Percentiles rank a stretch among this genome's conserved stretches.
Conservation (phyloP, 2,113 vertebrate genomes). For the Ictalurus punctatus region DNA sequence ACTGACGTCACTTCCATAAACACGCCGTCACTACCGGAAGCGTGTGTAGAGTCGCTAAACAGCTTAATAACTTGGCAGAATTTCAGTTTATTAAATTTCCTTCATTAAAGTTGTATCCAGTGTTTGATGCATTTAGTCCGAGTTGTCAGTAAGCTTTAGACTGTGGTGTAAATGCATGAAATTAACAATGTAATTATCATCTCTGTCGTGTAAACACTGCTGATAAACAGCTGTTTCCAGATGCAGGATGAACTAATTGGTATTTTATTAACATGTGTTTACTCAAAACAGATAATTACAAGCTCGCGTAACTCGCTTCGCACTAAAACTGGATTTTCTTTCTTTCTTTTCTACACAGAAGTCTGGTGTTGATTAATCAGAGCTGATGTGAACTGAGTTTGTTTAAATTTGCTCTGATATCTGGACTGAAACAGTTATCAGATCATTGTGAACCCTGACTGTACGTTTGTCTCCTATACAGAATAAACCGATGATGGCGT, state of each 20-base stretch:
- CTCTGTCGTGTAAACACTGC: neutral
- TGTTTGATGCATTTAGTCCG: neutral
- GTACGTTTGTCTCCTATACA: conserved; percentile 60
- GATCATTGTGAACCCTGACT: neutral
- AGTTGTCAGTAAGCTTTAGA: neutral
- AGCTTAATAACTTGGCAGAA: neutral
- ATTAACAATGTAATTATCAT: neutral
- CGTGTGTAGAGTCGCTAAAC: neutral
- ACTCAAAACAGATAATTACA: no score
- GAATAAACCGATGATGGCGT: conserved; percentile 93
- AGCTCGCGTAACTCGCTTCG: no score
- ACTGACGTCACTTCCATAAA: neutral
- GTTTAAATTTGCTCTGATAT: neutral
- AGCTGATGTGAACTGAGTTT: neutral
- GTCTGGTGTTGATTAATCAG: neutral
- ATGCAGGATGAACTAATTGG: neutral
- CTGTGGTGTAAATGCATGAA: neutral
- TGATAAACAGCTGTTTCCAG: neutral
- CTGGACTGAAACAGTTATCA: neutral
- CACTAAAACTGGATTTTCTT: no score
- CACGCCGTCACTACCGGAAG: neutral
- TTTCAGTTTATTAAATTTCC: neutral
- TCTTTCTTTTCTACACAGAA: neutral
- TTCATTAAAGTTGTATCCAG: neutral
- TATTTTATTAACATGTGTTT: no score